Base-by-base conservation (phyloP, 2,797 vertebrate genomes). In the Dermochelys coriacea region DNA sequence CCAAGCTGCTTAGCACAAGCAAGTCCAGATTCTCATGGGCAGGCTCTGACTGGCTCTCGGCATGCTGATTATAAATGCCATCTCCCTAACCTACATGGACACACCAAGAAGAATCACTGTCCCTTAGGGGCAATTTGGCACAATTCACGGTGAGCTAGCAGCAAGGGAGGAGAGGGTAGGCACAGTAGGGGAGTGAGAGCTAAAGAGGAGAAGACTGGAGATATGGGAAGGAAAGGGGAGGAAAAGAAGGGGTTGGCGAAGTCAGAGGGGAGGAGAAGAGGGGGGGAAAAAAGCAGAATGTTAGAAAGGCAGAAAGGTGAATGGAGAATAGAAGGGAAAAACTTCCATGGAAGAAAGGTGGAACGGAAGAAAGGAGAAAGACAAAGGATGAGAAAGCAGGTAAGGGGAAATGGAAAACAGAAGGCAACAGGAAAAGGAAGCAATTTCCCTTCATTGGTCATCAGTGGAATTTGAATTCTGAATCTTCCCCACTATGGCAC, bases 11-110 rank as follows among this genome's bases (percentile, higher is more conserved):
- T 5, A 23, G 74, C 2, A 23, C 85, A 5, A 0, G 2, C 2
- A 5, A 0, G 59, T 37, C 34, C 14, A 15, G 86, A 77, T 50
- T 21, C 27, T 71, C 0, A 0, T 23, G 29, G 18, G 29, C 9
- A 85, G 77, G 9, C 3, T 57, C 9, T 90, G 29, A 37, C 5
- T 77, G 61, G 16, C 31, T 4, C 0, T 0, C 1, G 15, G 8
- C 27, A 23, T 71, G 59, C 68, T 16, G 2, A 12, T 64, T 89
- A 29, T 86, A 64, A 80, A 16, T 64, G 21, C 45, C 19, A 8
- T 21, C 61, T n/a, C 6, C 57, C 10, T 54, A 78, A 7, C 31
- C 45, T 4, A 27, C 4, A 11, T 5, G 88, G 12, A 82, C 8
- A 16, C 8, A 18, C 8, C 25, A 59, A 18, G 77, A 78, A 34